Evolutionary conservation across 37 sponge, comb jelly and placozoan species (phyloP), one percentile per base, ranked within the genome.

Genomic region (Bolinopsis microptera): DNA sequence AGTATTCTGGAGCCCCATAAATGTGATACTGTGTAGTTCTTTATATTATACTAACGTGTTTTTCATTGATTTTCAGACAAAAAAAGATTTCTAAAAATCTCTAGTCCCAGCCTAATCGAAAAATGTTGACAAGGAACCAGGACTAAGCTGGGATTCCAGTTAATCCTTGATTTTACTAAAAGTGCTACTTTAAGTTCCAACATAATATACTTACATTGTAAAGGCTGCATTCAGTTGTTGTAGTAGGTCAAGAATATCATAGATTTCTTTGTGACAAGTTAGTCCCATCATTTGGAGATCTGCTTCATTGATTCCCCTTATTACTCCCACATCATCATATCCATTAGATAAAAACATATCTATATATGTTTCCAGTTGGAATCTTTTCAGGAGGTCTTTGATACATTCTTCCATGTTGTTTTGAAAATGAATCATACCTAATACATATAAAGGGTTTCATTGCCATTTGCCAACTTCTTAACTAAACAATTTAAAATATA

Each of bases 271-370:
- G 8, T 41, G 23, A 38, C 90, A 86, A 33, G 61, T 86, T 0
- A 86, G 37, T n/a, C 90, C 90, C 90, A 86, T 86, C 1, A 27
- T 30, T 36, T 86, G 23, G 0, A 86, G 30, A 86, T 86, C 90
- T 5, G 22, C 39, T 39, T 38, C 90, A 86, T 86, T 86, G 90
- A 86, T 86, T 41, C 31, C 61, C 2, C 41, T 39, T 41, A 86
- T 86, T 0, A 86, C 90, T 27, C 36, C 26, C 28, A 86, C 36
- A 41, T 86, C 90, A 40, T 86, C 90, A 86, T 25, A 86, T 3
- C 90, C 90, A 41, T 86, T 86, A 0, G 2, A 0, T 25, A 86
- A 39, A 24, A 86, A 86, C 9, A 27, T 40, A 40, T 40, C 61
- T 0, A 48, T 41, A 23, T 41, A 86, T 0, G 1, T 0, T 24